phyloP scores from a whole-genome alignment of 2,797 vertebrate species.

The Epinephelus malabaricus region DNA sequence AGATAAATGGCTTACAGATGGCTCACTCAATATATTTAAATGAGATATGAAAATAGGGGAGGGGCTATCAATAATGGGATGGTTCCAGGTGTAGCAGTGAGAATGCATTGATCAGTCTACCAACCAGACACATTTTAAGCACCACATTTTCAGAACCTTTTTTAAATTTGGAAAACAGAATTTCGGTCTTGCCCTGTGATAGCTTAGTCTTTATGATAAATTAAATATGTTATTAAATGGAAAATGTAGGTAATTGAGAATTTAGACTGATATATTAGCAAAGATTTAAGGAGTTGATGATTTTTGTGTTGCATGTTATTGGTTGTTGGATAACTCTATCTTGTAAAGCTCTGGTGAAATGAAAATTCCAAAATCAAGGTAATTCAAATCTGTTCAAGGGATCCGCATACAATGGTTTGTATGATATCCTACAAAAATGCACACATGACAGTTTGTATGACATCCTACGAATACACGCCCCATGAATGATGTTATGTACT shows the following conservation, averaged over 20 bases:
- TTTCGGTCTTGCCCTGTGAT: no score
- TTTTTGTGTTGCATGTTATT: neutral
- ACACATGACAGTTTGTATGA: no score
- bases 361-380: neutral
- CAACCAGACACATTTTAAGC: conserved; percentile 3
- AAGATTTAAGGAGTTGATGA: neutral
- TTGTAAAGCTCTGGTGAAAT: neutral
- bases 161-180: neutral
- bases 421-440: no score
- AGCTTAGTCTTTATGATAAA: neutral
- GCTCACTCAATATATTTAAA: conserved; percentile 88
- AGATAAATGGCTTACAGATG: conserved; percentile 90
- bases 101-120: conserved; percentile 45
- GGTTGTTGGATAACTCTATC: neutral
- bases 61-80: conserved; percentile 62
- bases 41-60: conserved; percentile 82
- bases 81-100: conserved; percentile 50
- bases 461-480: no score
- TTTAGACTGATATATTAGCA: neutral
- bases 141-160: neutral
- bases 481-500: no score
- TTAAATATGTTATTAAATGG: neutral
- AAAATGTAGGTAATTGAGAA: neutral
- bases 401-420: no score
- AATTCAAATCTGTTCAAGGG: neutral